phyloP scores from a whole-genome alignment of 2,113 vertebrate genomes.

The Microtus oregoni region DNA sequence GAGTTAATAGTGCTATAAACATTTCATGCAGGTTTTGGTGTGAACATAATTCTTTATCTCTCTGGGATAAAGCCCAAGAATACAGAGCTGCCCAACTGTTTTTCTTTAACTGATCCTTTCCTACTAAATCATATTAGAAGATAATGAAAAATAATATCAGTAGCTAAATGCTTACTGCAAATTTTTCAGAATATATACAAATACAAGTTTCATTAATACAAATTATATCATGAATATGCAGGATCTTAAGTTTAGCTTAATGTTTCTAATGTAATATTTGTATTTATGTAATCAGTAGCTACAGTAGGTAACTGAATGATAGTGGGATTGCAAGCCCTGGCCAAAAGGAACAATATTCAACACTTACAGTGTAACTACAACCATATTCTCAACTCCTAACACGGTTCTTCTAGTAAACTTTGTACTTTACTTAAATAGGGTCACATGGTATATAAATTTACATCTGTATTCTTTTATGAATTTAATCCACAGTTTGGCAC shows the following conservation, averaged over 20 bases:
- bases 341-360: accelerated
- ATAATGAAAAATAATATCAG: not conserved
- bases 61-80: not conserved
- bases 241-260: not conserved
- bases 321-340: not conserved
- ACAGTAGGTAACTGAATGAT: not conserved
- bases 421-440: not conserved
- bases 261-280: not conserved
- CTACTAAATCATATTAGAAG: not conserved
- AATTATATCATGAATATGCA: not conserved
- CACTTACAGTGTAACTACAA: accelerated
- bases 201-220: not conserved
- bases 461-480: not conserved
- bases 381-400: not conserved
- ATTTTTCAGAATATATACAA: not conserved
- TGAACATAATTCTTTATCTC: not conserved
- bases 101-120: not conserved
- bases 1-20: not conserved
- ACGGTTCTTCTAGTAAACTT: not conserved
- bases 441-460: not conserved
- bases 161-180: not conserved
- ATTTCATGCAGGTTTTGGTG: not conserved
- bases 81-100: not conserved
- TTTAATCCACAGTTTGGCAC: not conserved
- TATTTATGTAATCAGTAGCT: not conserved